Evolutionary conservation across 2,888 invertebrate species (phyloP), one percentile per base, ranked within the genome.

Genomic region (Chouioia cunea): DNA sequence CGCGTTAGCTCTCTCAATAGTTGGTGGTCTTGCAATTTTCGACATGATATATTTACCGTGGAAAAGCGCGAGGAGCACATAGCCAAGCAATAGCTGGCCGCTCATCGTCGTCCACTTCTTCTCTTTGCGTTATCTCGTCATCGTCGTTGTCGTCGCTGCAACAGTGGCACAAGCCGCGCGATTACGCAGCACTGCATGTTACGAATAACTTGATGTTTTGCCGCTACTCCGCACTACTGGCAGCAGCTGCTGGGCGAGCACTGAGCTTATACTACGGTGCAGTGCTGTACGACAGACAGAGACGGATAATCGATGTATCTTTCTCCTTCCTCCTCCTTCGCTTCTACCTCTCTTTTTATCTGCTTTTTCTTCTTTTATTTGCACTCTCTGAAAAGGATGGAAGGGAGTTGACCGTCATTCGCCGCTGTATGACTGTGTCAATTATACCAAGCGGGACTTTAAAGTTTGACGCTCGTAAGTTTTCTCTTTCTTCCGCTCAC

Each of bases 121-220:
- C 80, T 84, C 85, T 80, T n/a, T 36, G 82, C 79, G 85, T 85
- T 85, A 85, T 83, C 85, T 85, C 84, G 80, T 85, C 80, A 81
- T 83, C 81, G 71, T 77, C 78, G 60, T 58, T 62, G 23, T 27
- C 22, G 23, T 52, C 43, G 36, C 16, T 54, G 52, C 6, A 18
- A 23, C 8, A 43, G 50, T 27, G 36, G 44, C 48, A 12, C 18
- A 50, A 43, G 36, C 27, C 4, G 36, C 36, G 12, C 6, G 36
- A 36, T 36, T 36, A 36, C 36, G 6, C 36, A 6, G 36, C 36
- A 36, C 36, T 36, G 36, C 36, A 36, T 36, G 36, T 36, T 36
- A n/a, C n/a, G n/a, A n/a, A n/a, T n/a, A n/a, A n/a, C 27, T 27
- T 27, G 2, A 27, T 27, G 2, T 27, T 27, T 27, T 27, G 27